A percentile compares a stretch with the other conserved stretches of the same genome.
phyloP scores from a whole-genome alignment of 2,888 invertebrate genomes.

The Apodemia hepburni region DNA sequence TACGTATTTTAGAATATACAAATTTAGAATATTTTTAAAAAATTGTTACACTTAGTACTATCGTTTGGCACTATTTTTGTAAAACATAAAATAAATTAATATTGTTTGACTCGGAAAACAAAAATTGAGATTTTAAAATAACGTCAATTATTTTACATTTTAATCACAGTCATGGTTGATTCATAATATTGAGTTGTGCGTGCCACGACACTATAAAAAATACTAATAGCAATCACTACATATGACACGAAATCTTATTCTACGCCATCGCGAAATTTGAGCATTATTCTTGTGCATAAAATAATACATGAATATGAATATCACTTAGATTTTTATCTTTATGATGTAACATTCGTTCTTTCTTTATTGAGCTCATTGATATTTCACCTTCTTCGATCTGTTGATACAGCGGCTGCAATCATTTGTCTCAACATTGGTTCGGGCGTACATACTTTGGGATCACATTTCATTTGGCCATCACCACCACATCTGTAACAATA shows the following conservation, averaged over 20 bases:
- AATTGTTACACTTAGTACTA: constrained; percentile 67
- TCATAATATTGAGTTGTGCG: constrained; percentile 58
- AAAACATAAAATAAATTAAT: constrained; percentile 42
- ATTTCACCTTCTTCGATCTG: constrained; percentile 86
- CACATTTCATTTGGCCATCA: constrained; percentile 96
- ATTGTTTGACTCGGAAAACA: constrained; percentile 41
- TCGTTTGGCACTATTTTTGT: constrained; percentile 74
- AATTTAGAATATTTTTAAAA: constrained; percentile 64
- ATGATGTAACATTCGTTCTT: constrained; percentile 54
- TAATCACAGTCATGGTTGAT: constrained; percentile 75
- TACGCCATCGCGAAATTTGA: constrained; percentile 75
- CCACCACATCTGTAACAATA: constrained; percentile 88
- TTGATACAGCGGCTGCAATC: constrained; percentile 90
- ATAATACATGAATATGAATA: constrained; percentile 59
- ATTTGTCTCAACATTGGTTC: constrained; percentile 95
- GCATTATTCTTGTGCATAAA: constrained; percentile 76
- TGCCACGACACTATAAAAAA: constrained; percentile 64
- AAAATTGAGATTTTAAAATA: constrained; percentile 54
- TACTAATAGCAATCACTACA: constrained; percentile 63
- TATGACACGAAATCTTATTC: constrained; percentile 78
- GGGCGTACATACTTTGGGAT: constrained; percentile 93
- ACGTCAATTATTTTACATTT: constrained; percentile 61
- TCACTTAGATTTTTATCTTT: constrained; percentile 51
- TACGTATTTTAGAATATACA: constrained; percentile 50
- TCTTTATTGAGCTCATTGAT: constrained; percentile 40